A percentile compares a stretch with the other conserved stretches of the same genome.
Evolutionary conservation across 2,797 vertebrate genomes (phyloP).

Genomic region (Propithecus deckenii): DNA sequence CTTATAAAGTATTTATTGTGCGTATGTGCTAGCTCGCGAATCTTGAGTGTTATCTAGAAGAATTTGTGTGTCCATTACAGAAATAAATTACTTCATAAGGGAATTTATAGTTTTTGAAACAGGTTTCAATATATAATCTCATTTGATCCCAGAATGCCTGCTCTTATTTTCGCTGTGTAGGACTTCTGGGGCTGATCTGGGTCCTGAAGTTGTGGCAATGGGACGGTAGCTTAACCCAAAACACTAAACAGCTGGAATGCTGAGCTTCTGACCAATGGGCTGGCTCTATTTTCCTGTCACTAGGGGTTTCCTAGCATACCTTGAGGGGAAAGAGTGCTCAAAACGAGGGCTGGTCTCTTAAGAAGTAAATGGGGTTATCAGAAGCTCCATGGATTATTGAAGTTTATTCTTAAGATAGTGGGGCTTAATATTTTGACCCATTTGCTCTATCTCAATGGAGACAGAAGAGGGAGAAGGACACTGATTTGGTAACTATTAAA

Average conservation of each 20-base stretch:
- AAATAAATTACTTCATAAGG: slow-evolving; percentile 9
- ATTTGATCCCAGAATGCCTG: neutral
- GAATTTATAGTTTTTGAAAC: neutral
- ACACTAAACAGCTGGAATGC: neutral
- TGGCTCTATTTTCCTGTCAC: neutral
- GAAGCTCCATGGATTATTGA: neutral
- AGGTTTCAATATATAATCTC: neutral
- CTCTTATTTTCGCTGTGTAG: neutral
- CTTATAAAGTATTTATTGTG: neutral
- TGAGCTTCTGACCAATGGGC: neutral
- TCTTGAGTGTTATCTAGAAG: slow-evolving; percentile 32
- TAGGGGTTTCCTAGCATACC: neutral
- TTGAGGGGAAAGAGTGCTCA: neutral
- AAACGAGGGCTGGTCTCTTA: neutral
- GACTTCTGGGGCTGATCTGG: neutral
- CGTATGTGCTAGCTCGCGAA: neutral
- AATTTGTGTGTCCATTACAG: neutral
- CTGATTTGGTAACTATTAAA: neutral
- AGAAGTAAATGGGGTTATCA: neutral
- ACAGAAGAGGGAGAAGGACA: neutral
- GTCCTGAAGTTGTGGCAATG: neutral
- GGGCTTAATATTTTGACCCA: neutral
- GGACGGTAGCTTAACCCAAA: neutral
- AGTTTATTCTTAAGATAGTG: neutral
- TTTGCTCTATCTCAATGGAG: neutral